phyloP scores from a whole-genome alignment of 2,797 vertebrate species.

The Pseudochirops cupreus region DNA sequence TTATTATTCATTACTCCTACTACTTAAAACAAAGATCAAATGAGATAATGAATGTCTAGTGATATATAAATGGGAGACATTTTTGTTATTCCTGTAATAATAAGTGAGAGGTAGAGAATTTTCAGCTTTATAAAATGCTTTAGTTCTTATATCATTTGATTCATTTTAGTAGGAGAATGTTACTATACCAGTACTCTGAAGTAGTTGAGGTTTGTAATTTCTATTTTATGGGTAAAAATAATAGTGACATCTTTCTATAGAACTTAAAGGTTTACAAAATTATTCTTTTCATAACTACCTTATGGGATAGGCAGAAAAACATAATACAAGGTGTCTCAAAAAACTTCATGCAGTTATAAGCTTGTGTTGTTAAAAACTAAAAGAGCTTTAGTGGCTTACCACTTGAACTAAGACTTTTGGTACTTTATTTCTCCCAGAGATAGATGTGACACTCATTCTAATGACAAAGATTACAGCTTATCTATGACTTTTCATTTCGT shows the following conservation, averaged over 20 bases:
- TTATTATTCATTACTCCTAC: background rate
- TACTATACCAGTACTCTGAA: background rate
- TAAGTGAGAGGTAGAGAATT: background rate
- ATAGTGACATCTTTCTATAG: background rate
- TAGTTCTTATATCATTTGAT: background rate
- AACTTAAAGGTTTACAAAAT: background rate
- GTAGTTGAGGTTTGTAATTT: background rate
- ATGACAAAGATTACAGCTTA: background rate
- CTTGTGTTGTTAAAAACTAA: background rate
- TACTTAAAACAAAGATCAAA: background rate
- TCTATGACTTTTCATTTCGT: background rate
- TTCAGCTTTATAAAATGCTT: background rate
- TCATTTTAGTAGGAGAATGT: background rate
- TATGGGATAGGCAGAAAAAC: background rate
- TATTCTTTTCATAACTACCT: background rate
- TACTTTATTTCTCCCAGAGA: background rate
- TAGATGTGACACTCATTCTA: background rate
- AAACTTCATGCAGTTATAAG: background rate
- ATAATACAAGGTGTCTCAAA: background rate
- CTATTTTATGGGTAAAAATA: background rate
- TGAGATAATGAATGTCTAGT: background rate
- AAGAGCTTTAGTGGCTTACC: background rate
- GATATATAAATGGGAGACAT: background rate
- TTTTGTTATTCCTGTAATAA: background rate
- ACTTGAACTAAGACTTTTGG: background rate